Conservation (phyloP, 2,888 invertebrate genomes). For the Seira ritae region DNA sequence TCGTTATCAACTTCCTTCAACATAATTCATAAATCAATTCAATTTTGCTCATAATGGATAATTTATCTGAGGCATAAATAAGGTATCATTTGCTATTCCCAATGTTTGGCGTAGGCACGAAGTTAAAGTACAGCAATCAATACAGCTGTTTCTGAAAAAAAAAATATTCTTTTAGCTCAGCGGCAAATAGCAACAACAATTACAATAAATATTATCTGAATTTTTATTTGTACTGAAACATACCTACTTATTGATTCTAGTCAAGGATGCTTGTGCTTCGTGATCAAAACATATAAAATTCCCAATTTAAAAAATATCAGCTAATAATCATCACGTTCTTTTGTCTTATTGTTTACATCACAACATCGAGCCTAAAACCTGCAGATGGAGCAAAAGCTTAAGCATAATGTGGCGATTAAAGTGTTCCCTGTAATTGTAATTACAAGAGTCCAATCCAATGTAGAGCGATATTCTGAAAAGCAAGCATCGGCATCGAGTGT, state of each 20-base stretch:
- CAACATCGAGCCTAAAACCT: neutral
- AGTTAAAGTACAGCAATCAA: no score
- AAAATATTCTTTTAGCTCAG: no score
- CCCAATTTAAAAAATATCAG: neutral
- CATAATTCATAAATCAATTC: no score
- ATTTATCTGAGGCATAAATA: no score
- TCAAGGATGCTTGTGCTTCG: neutral
- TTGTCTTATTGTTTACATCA: constrained; percentile 7
- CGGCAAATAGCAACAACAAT: no score
- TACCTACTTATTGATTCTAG: neutral
- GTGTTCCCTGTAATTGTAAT: neutral
- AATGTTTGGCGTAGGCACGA: no score
- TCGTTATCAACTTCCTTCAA: no score
- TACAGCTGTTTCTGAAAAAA: no score
- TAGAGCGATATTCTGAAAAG: neutral
- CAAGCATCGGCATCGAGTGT: neutral
- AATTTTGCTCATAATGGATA: no score
- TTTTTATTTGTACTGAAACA: no score
- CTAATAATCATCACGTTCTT: neutral
- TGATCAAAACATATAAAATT: neutral
- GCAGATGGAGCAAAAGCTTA: neutral
- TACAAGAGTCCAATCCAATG: neutral
- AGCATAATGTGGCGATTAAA: neutral
- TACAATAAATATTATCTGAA: no score
- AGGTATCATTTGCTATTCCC: no score